Evolutionary conservation across 2,888 invertebrate species (phyloP).

Genomic region (Pandemis heparana): DNA sequence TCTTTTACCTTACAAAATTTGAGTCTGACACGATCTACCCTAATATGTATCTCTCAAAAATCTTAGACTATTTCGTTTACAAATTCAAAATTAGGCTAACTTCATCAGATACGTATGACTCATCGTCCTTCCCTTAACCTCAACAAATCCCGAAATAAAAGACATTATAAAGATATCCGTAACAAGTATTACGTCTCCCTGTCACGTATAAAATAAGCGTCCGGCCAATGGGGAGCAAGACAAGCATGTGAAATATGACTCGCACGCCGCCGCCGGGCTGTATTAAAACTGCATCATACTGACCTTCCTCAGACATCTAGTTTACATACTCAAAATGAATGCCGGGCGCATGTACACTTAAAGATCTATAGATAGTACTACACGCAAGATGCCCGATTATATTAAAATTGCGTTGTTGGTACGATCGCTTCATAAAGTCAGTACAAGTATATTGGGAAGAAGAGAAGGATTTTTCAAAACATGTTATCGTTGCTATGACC

Average conservation of each 20-base stretch:
- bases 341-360: conserved; percentile 28
- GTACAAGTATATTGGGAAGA: neutral
- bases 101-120: neutral
- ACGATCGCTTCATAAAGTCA: neutral
- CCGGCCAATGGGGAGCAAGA: conserved; percentile 70
- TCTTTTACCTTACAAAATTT: neutral
- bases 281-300: conserved; percentile 73
- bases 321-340: conserved; percentile 47
- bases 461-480: too few relatives aligned
- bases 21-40: neutral
- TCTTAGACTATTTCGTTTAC: neutral
- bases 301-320: conserved; percentile 51
- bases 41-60: neutral
- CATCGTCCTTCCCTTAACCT: conserved; percentile 19
- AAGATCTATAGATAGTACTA: conserved; percentile 10
- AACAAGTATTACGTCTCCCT: conserved; percentile 62
- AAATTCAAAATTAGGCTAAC: neutral
- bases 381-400: conserved; percentile 20
- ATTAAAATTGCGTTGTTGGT: conserved; percentile 18
- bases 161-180: conserved; percentile 64
- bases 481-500: neutral
- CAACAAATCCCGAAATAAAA: conserved; percentile 56
- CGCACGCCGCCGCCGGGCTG: conserved; percentile 57
- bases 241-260: conserved; percentile 74
- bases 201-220: conserved; percentile 80